Evolutionary conservation across 2,797 vertebrate species (phyloP).

Genomic region (Megalops cyprinoides): DNA sequence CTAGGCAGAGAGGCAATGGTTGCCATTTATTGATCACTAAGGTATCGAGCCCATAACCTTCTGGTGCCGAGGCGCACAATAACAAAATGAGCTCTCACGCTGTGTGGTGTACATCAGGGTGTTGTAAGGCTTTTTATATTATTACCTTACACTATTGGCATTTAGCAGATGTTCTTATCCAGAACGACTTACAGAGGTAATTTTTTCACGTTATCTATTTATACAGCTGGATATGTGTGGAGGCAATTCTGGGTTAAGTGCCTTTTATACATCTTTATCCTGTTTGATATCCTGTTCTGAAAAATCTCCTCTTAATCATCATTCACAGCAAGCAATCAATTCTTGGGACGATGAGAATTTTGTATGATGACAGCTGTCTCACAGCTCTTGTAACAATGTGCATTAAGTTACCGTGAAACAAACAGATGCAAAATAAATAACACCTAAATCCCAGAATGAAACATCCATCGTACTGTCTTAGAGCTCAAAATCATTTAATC

Average conservation of each 20-base stretch:
- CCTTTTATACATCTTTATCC: neutral
- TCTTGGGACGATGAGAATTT: neutral
- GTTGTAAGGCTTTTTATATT: no score
- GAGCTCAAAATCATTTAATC: slow-evolving; percentile 29
- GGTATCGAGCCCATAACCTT: neutral
- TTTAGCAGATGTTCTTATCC: no score
- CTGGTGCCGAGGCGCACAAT: neutral
- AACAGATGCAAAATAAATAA: neutral
- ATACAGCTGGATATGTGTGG: no score
- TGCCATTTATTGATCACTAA: neutral
- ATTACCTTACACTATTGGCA: no score
- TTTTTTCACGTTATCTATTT: no score
- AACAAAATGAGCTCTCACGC: no score
- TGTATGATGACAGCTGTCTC: neutral
- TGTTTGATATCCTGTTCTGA: neutral
- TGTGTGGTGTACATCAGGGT: no score
- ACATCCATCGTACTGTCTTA: slow-evolving; percentile 2
- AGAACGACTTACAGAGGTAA: no score
- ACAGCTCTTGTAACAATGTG: neutral
- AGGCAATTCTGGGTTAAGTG: no score
- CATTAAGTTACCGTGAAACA: neutral
- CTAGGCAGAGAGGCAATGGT: neutral
- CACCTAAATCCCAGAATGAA: neutral
- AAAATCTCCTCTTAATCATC: neutral
- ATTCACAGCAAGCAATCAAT: neutral